These are phyloP conservation scores for Brachionus rubens DNA, from an alignment of 1,140 invertebrate genomes.

Conservation along the genomic window DNA sequence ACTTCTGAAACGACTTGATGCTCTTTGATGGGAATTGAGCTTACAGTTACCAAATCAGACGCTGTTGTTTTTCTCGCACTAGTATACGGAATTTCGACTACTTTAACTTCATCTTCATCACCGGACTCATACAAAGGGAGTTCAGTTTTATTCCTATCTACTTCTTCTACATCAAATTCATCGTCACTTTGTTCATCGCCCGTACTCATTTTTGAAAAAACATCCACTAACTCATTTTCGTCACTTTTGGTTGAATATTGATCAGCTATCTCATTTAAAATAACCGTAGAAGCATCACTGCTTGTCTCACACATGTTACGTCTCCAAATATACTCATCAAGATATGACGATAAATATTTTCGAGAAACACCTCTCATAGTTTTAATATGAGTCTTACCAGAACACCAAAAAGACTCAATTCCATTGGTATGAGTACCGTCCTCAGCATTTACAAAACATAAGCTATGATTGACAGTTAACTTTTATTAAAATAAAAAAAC, in stretches of 20 bases:
- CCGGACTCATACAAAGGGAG: no score
- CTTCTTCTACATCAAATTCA: background rate
- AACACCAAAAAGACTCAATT: no score
- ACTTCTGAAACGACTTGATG: background rate
- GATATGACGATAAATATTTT: no score
- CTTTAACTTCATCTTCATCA: no score
- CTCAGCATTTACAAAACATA: no score
- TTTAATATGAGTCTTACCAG: slow-evolving; percentile 5
- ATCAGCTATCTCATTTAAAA: slow-evolving; percentile 2
- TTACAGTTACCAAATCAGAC: background rate
- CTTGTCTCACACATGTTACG: background rate
- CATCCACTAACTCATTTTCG: background rate
- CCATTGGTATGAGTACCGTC: no score
- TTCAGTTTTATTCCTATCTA: background rate
- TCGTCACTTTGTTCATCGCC: background rate
- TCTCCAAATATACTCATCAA: no score
- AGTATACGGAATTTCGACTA: no score
- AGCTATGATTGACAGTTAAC: no score
- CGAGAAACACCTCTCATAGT: no score
- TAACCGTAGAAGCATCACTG: background rate
- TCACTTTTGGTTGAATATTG: background rate
- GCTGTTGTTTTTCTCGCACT: background rate
- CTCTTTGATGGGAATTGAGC: background rate
- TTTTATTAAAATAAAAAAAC: no score
- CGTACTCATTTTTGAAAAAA: background rate